A percentile compares a stretch with the other conserved stretches of the same genome.
These are phyloP conservation scores for Eufriesea mexicana DNA, from an alignment of 1,140 invertebrate species.

Conservation along the genomic window DNA sequence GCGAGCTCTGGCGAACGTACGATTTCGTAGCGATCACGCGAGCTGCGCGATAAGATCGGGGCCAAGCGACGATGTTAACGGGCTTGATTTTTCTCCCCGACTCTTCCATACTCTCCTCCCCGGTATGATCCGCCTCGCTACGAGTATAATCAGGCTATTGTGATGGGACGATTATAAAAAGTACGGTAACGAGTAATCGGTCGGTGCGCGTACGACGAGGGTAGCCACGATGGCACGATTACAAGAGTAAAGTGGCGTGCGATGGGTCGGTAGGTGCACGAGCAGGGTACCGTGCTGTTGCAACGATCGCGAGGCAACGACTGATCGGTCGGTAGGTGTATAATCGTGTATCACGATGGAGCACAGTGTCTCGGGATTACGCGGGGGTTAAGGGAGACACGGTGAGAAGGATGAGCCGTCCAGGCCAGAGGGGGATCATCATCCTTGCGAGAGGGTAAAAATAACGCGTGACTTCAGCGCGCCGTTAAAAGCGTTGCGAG, in stretches of 20 bases:
- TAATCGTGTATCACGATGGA: too few species aligned
- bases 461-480: background rate
- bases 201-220: too few species aligned
- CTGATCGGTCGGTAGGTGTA: too few species aligned
- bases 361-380: too few species aligned
- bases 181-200: background rate
- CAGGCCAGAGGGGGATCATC: too few species aligned
- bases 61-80: background rate
- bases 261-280: too few species aligned
- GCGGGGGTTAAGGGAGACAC: too few species aligned
- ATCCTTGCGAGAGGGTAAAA: background rate
- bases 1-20: too few species aligned
- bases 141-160: background rate
- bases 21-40: conserved; percentile 1
- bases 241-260: background rate
- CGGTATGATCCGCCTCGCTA: background rate
- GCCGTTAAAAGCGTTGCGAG: background rate
- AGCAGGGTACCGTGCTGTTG: too few species aligned
- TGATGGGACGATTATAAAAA: background rate
- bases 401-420: too few species aligned
- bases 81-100: background rate
- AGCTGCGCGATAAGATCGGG: background rate
- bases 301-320: too few species aligned
- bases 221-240: background rate
- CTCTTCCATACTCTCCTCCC: too few species aligned